Conservation (phyloP, 2,797 vertebrate genomes). For the Chelmon rostratus region DNA sequence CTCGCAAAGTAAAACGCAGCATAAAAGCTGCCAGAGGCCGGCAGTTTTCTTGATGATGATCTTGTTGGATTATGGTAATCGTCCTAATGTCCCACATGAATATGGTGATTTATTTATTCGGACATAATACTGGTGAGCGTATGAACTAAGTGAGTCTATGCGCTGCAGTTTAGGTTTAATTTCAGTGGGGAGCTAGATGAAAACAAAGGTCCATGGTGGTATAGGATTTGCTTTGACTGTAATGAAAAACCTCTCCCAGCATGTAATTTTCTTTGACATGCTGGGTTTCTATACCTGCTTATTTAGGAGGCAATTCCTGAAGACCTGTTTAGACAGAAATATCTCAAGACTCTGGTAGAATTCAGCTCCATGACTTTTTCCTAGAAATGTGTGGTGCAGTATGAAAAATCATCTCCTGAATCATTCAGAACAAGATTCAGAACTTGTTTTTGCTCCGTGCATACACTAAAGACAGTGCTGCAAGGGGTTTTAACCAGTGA, state of each 20-base stretch:
- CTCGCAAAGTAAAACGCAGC: slow-evolving; percentile 1
- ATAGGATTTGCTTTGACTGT: slow-evolving; percentile 28
- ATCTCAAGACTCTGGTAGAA: not conserved
- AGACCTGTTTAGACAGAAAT: slow-evolving; percentile 14
- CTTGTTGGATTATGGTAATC: slow-evolving; percentile 36
- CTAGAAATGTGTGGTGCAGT: not conserved
- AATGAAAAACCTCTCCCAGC: slow-evolving; percentile 31
- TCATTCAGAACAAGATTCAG: not conserved
- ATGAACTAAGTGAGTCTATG: not conserved
- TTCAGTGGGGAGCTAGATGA: slow-evolving; percentile 12
- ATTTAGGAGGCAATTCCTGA: slow-evolving; percentile 30
- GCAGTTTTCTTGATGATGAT: slow-evolving; percentile 5
- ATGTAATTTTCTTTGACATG: slow-evolving; percentile 33
- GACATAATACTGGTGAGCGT: not conserved
- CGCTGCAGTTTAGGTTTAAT: slow-evolving; percentile 22
- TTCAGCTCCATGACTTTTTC: not conserved
- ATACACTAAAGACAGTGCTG: not conserved
- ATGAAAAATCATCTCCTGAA: not conserved
- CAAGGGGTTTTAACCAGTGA: not conserved
- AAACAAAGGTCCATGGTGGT: slow-evolving; percentile 28
- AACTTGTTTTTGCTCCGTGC: not conserved
- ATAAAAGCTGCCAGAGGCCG: slow-evolving; percentile 5
- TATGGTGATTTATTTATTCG: slow-evolving; percentile 23
- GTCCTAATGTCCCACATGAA: slow-evolving; percentile 18
- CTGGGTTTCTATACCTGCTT: slow-evolving; percentile 35